Conservation (phyloP, 2,888 invertebrate species). For the Lepidocyrtoides sp. region DNA sequence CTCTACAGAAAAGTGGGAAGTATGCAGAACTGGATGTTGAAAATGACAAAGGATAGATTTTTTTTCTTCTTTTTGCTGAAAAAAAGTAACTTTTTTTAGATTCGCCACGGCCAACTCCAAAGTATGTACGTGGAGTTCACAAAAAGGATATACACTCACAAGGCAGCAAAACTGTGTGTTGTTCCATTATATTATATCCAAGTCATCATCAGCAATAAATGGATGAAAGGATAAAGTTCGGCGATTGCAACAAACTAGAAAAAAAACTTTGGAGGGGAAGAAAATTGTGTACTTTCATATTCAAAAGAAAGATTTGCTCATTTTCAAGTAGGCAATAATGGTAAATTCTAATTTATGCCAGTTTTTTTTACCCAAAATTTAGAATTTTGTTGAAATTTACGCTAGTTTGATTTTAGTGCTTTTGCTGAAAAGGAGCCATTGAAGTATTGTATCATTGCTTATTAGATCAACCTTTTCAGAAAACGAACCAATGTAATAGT, state of each 20-base stretch:
- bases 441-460: no score
- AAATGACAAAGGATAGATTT: slow-evolving; percentile 37
- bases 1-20: neutral
- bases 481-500: no score
- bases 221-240: slow-evolving; percentile 33
- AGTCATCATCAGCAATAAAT: slow-evolving; percentile 35
- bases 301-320: neutral
- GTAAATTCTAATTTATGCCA: slow-evolving; percentile 11
- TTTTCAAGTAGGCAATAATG: no score
- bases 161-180: neutral
- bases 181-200: neutral
- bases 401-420: neutral
- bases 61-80: neutral
- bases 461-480: no score
- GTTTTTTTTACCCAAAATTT: slow-evolving; percentile 6
- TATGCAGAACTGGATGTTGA: slow-evolving; percentile 12
- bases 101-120: slow-evolving; percentile 12
- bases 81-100: slow-evolving; percentile 22
- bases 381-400: neutral
- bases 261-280: neutral
- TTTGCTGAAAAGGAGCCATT: neutral
- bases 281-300: neutral
- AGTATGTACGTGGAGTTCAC: neutral
- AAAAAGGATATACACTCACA: neutral
- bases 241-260: slow-evolving; percentile 12